Percentiles rank a stretch among this genome's conserved stretches.
These are phyloP conservation scores for Odobenus rosmarus DNA, from an alignment of 2,113 vertebrate species.

Conservation along the genomic window DNA sequence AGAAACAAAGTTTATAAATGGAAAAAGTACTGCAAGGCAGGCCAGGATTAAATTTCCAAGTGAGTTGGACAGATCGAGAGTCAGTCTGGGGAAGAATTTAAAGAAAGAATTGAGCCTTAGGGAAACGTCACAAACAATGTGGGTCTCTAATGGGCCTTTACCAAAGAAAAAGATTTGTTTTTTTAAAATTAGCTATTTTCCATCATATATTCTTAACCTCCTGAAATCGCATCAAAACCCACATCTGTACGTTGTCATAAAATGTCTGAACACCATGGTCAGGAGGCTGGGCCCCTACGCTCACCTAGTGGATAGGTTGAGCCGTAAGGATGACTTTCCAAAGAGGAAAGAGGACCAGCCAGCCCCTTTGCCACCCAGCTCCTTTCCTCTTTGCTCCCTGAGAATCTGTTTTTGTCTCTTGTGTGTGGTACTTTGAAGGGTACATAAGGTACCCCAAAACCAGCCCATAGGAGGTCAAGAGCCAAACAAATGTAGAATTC, in stretches of 20 bases:
- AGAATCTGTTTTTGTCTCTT: neutral
- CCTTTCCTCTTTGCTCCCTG: neutral
- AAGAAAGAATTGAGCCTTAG: neutral
- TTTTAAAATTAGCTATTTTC: neutral
- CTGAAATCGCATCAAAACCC: neutral
- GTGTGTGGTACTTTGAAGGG: neutral
- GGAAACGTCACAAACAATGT: neutral
- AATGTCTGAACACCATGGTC: neutral
- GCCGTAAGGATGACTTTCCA: neutral
- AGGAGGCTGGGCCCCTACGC: neutral
- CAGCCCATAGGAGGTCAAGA: neutral
- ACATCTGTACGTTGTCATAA: neutral
- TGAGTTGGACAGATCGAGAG: neutral
- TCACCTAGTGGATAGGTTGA: neutral
- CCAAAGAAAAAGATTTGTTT: neutral
- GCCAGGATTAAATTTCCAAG: neutral
- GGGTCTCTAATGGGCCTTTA: neutral
- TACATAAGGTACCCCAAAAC: neutral
- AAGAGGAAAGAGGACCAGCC: neutral
- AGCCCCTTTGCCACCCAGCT: neutral
- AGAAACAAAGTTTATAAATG: neutral
- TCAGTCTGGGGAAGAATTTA: neutral
- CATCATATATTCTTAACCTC: neutral
- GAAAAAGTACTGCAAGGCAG: neutral
- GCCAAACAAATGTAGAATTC: neutral